A percentile compares a stretch with the other conserved stretches of the same genome.
Evolutionary conservation across 2,113 vertebrate species (phyloP).

Genomic region (Peromyscus californicus): DNA sequence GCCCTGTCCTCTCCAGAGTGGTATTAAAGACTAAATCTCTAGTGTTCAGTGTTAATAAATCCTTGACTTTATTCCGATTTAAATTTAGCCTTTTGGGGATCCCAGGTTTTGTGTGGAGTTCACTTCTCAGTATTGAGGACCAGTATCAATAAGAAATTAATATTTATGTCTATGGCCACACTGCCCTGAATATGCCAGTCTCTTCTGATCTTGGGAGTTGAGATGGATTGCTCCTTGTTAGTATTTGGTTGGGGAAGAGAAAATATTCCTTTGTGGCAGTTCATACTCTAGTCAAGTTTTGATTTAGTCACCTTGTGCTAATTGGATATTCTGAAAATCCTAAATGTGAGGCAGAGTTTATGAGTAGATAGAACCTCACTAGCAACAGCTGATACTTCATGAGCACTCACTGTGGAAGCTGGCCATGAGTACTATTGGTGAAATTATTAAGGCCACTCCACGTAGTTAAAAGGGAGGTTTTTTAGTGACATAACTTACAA

Average conservation of each 20-base stretch:
- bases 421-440: not conserved
- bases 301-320: conserved; percentile 15
- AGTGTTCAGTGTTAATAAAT: not conserved
- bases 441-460: too few relatives aligned
- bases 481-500: too few relatives aligned
- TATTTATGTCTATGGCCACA: not conserved
- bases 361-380: not conserved
- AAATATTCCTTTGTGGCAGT: conserved; percentile 5
- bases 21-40: not conserved
- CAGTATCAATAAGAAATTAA: not conserved
- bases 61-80: not conserved
- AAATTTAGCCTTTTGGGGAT: conserved; percentile 13
- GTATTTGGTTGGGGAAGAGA: not conserved
- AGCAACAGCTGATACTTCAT: not conserved
- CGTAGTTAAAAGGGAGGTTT: too few relatives aligned
- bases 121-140: not conserved
- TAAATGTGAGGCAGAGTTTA: not conserved
- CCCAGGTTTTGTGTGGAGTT: not conserved
- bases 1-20: not conserved
- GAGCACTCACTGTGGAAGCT: not conserved
- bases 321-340: not conserved
- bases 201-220: not conserved
- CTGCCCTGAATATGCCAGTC: not conserved
- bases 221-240: not conserved
- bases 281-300: not conserved